Evolutionary conservation across 2,888 invertebrate genomes (phyloP).

Genomic region (Marasmarcha lunaedactyla): DNA sequence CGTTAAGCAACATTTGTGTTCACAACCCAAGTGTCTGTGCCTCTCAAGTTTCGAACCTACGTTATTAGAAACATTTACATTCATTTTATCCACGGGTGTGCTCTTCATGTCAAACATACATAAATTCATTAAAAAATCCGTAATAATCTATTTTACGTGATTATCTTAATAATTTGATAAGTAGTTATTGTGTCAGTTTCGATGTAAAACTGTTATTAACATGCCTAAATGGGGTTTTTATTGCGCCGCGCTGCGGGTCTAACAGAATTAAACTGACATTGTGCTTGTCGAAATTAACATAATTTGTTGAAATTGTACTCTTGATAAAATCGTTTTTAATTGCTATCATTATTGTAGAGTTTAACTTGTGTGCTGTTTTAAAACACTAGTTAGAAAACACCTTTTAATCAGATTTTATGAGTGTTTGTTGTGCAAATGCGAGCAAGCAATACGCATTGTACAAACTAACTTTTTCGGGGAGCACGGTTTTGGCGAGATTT

Average conservation of each 20-base stretch:
- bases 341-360: conserved; percentile 10
- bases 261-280: conserved; percentile 17
- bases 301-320: background rate
- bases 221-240: conserved; percentile 31
- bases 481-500: no score
- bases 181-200: conserved; percentile 27
- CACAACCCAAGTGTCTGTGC: no score
- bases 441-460: no score
- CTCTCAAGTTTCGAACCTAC: no score
- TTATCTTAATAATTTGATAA: conserved; percentile 44
- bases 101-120: conserved; percentile 39
- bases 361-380: no score
- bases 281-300: conserved; percentile 5
- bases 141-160: conserved; percentile 55
- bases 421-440: no score
- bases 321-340: background rate
- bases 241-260: conserved; percentile 36
- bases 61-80: background rate
- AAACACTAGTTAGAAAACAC: no score
- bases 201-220: conserved; percentile 31
- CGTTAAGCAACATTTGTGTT: no score
- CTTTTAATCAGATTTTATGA: no score
- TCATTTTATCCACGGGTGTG: no score
- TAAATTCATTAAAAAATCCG: conserved; percentile 62
- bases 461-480: no score